Base-by-base conservation (phyloP, 1,140 invertebrate genomes). In the Colletes gigas region DNA sequence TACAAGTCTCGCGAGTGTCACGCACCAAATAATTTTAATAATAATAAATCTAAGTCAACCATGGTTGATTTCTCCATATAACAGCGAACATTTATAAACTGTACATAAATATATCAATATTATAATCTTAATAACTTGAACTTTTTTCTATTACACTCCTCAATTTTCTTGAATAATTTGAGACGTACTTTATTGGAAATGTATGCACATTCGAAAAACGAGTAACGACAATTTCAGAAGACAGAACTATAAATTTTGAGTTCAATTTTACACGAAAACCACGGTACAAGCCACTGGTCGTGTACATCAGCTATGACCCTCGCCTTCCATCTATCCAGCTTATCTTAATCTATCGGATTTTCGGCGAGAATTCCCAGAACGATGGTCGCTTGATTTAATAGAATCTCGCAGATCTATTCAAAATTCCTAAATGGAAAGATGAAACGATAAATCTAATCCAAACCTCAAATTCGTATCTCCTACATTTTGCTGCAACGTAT, bases 311-410 rank as follows among this genome's bases (percentile, higher is more conserved):
- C 39, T 17, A 39, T 47, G 50, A 44, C 52, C n/a, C 73, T 57
- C 30, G 63, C 62, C 63, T 67, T 75, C 73, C 73, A 66, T 75
- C 62, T 66, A 75, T 66, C 63, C 73, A 67, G 73, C 54, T 67
- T 76, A 67, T 76, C 63, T 60, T 60, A 77, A 77, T 77, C 74
- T 77, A 77, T 68, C 65, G 65, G 65, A 77, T 77, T 77, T 68
- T 66, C 74, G 47, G 15, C 19, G 54, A 17, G 17, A 63, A 66
- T 55, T 57, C 41, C 52, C 14, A 30, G 54, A 77, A 68, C 55
- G 19, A 77, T 68, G 19, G 54, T 39, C 55, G 4, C 65, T 68
- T 68, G 68, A 77, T 77, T 50, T 57, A 60, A 68, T 55, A 59
- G 50, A 19, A 69, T 59, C n/a, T n/a, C 8, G 6, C 0, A 19